A percentile compares a stretch with the other conserved stretches of the same genome.
phyloP scores from a whole-genome alignment of 2,888 invertebrate genomes.

The Athalia cordata region DNA sequence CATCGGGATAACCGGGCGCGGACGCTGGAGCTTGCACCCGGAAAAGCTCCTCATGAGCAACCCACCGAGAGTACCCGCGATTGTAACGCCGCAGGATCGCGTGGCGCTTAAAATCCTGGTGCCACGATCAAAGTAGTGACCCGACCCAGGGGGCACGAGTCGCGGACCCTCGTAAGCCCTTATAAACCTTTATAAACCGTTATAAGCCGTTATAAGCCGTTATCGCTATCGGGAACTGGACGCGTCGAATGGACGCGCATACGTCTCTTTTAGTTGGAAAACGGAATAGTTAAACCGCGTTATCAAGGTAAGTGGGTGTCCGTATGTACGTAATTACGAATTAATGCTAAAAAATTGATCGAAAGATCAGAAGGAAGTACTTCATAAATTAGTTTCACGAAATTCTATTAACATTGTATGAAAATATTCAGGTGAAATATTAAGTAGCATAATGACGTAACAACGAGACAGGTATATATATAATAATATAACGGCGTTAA shows the following conservation, averaged over 20 bases:
- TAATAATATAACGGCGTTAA: not conserved
- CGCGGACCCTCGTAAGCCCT: conserved; percentile 42
- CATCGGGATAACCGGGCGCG: no score
- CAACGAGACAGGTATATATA: not conserved
- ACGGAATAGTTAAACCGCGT: not conserved
- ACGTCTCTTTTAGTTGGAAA: conserved; percentile 36
- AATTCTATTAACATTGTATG: no score
- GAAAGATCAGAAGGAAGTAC: no score
- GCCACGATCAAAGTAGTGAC: conserved; percentile 58
- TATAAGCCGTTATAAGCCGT: conserved; percentile 44
- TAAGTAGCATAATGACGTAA: not conserved
- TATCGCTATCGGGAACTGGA: conserved; percentile 42
- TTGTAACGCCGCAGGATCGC: conserved; percentile 24
- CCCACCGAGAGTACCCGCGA: no score
- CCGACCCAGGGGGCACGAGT: conserved; percentile 45
- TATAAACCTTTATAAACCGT: conserved; percentile 38
- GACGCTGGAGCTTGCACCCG: no score
- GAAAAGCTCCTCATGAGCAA: no score
- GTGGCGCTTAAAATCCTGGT: conserved; percentile 7
- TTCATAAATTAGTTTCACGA: no score
- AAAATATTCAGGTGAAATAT: not conserved
- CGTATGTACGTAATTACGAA: no score
- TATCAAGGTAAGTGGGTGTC: not conserved
- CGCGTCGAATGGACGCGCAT: conserved; percentile 29
- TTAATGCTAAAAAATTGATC: no score